phyloP scores from a whole-genome alignment of 1,140 invertebrate species.

The Acyrthosiphon pisum region DNA sequence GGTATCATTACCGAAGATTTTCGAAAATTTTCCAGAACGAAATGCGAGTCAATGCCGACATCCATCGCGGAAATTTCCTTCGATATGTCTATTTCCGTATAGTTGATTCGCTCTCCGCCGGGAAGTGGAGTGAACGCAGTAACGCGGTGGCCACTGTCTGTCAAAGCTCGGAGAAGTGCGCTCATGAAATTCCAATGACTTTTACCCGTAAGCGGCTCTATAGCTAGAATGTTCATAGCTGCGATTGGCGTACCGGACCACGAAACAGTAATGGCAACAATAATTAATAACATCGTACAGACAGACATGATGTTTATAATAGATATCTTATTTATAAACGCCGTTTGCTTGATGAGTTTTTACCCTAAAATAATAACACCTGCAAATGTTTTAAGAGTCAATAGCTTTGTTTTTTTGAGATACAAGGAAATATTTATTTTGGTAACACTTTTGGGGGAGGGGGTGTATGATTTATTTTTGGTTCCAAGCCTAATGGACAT shows the following conservation, averaged over 20 bases:
- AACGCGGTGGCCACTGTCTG: constrained; percentile 25
- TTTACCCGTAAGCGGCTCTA: neutral
- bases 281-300: neutral
- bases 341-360: neutral
- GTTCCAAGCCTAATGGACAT: too few relatives aligned
- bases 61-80: neutral
- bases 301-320: neutral
- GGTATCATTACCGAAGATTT: neutral
- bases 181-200: constrained; percentile 45
- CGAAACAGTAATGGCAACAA: neutral
- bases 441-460: too few relatives aligned
- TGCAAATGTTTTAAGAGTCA: neutral
- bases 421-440: neutral
- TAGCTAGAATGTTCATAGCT: neutral
- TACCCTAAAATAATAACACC: neutral
- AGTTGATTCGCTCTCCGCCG: constrained; percentile 16
- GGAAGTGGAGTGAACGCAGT: constrained; percentile 39
- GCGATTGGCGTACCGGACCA: neutral
- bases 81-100: constrained; percentile 29
- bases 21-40: neutral
- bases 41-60: neutral
- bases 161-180: constrained; percentile 8
- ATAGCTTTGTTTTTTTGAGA: neutral
- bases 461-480: too few relatives aligned
- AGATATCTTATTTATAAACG: neutral